A percentile compares a stretch with the other conserved stretches of the same genome.
phyloP scores from a whole-genome alignment of 2,888 invertebrate genomes.

The Theretra japonica region DNA sequence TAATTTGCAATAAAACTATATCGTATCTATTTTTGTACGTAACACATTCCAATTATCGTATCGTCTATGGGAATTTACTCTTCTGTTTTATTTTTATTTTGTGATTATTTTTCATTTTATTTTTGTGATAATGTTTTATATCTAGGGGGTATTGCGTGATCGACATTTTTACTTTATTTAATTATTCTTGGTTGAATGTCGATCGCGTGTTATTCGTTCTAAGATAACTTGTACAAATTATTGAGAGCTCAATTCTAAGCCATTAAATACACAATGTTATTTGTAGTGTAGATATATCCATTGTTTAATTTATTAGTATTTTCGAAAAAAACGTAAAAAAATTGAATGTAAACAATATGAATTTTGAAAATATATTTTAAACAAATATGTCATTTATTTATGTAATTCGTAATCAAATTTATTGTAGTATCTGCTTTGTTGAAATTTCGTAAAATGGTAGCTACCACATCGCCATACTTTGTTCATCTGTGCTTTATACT shows the following conservation, averaged over 20 bases:
- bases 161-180: not conserved
- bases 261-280: no score
- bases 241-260: slow-evolving; percentile 15
- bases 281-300: not conserved
- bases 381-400: no score
- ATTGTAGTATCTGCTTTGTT: no score
- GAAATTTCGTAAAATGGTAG: no score
- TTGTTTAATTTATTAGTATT: not conserved
- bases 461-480: no score
- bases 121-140: slow-evolving; percentile 14
- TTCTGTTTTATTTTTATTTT: not conserved
- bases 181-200: not conserved
- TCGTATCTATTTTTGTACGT: slow-evolving; percentile 25
- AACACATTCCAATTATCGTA: slow-evolving; percentile 11
- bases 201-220: not conserved
- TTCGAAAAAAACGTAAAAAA: not conserved
- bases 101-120: not conserved
- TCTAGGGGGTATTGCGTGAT: not conserved
- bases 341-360: not conserved
- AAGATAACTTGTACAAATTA: slow-evolving; percentile 9
- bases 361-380: no score
- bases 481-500: no score
- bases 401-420: no score
- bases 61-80: not conserved
- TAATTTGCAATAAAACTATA: slow-evolving; percentile 33